phyloP scores from a whole-genome alignment of 2,888 invertebrate genomes.

The Mamestra brassicae region DNA sequence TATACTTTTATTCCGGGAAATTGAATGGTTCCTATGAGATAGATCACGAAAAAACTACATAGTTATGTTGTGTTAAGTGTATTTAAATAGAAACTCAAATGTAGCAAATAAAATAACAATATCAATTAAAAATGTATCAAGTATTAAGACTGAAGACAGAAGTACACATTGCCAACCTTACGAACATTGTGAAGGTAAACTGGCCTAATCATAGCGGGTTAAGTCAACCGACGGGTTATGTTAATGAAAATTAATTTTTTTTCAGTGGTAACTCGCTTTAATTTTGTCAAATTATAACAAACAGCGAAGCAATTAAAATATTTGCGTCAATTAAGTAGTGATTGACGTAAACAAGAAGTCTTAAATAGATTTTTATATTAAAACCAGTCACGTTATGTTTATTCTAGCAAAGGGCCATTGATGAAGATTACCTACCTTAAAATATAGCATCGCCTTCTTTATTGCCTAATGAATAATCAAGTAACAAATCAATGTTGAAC shows the following conservation, averaged over 20 bases:
- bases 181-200: constrained; percentile 37
- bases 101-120: not conserved
- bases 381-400: not conserved
- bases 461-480: not conserved
- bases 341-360: constrained; percentile 1
- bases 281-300: constrained; percentile 23
- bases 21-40: not conserved
- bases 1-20: too few relatives aligned
- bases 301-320: not conserved
- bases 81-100: not conserved
- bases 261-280: not conserved
- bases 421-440: not conserved
- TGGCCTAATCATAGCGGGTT: constrained; percentile 3
- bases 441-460: not conserved
- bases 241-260: constrained; percentile 9
- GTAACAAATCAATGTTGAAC: too few relatives aligned
- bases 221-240: constrained; percentile 28
- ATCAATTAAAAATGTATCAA: not conserved
- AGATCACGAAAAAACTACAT: too few relatives aligned
- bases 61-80: not conserved
- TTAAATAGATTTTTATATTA: not conserved
- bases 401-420: not conserved
- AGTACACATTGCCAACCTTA: constrained; percentile 13
- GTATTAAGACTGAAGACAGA: not conserved
- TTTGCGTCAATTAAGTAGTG: constrained; percentile 7